Conservation (phyloP, 1,140 invertebrate species). For the Holotrichia oblita region DNA sequence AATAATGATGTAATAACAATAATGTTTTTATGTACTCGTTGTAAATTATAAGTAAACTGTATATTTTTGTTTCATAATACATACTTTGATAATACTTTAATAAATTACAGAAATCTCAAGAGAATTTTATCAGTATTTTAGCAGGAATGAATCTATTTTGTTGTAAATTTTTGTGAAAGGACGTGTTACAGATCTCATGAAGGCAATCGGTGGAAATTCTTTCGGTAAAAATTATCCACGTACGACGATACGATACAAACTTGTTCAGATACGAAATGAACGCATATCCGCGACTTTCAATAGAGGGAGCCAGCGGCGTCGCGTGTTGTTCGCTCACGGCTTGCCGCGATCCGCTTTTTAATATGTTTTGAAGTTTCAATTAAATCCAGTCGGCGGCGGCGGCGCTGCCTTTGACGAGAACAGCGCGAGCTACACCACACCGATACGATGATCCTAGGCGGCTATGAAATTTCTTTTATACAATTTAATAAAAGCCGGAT, state of each 20-base stretch:
- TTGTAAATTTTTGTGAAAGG: no score
- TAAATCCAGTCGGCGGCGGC: conserved; percentile 42
- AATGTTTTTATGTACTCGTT: no score
- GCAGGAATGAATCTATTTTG: no score
- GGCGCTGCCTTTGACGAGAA: conserved; percentile 46
- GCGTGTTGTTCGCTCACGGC: conserved; percentile 11
- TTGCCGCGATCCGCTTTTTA: conserved; percentile 45
- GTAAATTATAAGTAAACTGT: no score
- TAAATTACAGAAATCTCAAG: no score
- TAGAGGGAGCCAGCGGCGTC: conserved; percentile 6
- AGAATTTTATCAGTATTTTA: no score
- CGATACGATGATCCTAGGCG: conserved; percentile 48
- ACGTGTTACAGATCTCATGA: no score
- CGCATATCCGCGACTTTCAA: not conserved
- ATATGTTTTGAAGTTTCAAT: conserved; percentile 51
- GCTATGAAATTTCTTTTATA: conserved; percentile 50
- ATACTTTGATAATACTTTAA: no score
- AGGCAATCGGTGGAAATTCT: no score
- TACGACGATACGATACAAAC: no score
- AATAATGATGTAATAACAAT: conserved; percentile 20
- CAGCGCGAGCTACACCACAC: conserved; percentile 43
- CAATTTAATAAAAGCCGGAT: conserved; percentile 49
- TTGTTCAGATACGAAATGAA: not conserved
- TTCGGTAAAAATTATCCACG: not conserved
- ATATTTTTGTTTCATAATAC: no score